phyloP scores from a whole-genome alignment of 92 coral and sea anemone species.

The Zoanthus sansibaricus region DNA sequence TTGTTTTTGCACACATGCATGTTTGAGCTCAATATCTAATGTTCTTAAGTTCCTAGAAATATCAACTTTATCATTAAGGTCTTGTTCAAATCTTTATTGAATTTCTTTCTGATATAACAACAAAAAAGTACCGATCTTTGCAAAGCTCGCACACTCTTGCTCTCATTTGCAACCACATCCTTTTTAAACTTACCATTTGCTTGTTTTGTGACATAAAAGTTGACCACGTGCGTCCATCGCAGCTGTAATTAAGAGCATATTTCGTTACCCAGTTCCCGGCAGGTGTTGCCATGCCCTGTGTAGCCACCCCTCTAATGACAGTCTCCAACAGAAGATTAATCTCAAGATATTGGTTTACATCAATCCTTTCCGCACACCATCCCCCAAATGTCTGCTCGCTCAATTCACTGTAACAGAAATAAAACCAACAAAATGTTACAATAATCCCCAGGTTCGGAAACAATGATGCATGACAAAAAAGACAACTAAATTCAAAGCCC shows the following conservation, averaged over 20 bases:
- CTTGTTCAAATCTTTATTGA: no score
- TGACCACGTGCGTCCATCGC: conserved; percentile 85
- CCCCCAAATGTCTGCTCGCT: conserved; percentile 73
- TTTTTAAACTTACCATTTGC: conserved; percentile 57
- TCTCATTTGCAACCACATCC: not conserved
- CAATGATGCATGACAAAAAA: no score
- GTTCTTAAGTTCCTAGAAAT: no score
- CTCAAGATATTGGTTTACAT: conserved; percentile 77
- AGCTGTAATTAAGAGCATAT: conserved; percentile 93
- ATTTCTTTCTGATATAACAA: no score
- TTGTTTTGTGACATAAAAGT: conserved; percentile 63
- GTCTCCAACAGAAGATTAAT: conserved; percentile 80
- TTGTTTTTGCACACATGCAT: no score
- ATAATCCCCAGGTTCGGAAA: no score
- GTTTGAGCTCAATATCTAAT: no score
- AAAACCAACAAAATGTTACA: no score
- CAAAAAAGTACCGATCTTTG: no score
- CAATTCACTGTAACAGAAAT: conserved; percentile 4
- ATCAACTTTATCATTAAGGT: no score
- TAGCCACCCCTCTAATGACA: conserved; percentile 80
- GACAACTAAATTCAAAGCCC: no score
- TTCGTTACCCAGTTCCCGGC: conserved; percentile 80
- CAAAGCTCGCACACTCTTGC: not conserved
- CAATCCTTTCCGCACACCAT: conserved; percentile 87
- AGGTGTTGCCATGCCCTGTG: conserved; percentile 74